A percentile compares a stretch with the other conserved stretches of the same genome.
These are phyloP conservation scores for Hapalemur alaotrensis DNA, from an alignment of 2,797 vertebrate genomes.

Conservation along the genomic window DNA sequence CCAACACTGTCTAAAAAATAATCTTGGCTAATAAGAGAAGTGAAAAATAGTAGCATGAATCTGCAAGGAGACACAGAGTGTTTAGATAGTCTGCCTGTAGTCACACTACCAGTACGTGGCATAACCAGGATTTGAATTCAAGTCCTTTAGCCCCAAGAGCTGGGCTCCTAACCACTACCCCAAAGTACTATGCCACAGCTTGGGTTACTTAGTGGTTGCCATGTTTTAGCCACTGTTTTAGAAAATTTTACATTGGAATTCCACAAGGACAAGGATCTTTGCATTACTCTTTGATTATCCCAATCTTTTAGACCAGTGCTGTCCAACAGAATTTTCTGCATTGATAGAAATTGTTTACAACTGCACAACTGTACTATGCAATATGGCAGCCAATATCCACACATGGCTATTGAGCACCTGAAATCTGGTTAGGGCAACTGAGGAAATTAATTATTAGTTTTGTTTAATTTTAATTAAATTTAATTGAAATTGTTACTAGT, in stretches of 20 bases:
- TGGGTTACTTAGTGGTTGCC: not conserved
- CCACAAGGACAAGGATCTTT: not conserved
- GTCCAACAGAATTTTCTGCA: not conserved
- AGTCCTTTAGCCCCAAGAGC: not conserved
- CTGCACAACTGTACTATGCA: not conserved
- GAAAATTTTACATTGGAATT: not conserved
- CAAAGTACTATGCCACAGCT: not conserved
- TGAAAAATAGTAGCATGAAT: conserved; percentile 7
- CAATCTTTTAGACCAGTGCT: not conserved
- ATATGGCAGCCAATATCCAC: not conserved
- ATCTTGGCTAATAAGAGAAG: conserved; percentile 27
- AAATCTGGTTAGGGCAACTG: not conserved
- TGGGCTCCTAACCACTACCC: not conserved
- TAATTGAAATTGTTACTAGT: conserved; percentile 5
- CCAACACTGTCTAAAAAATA: conserved; percentile 43
- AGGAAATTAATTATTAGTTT: not conserved
- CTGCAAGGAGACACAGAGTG: not conserved
- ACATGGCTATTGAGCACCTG: not conserved
- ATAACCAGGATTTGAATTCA: not conserved
- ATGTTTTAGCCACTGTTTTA: not conserved
- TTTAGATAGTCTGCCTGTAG: not conserved
- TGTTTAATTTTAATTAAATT: conserved; percentile 19
- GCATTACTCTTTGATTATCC: not conserved
- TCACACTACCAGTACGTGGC: not conserved
- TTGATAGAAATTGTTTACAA: not conserved